Evolutionary conservation across 2,797 vertebrate genomes (phyloP).

Genomic region (Labroides dimidiatus): DNA sequence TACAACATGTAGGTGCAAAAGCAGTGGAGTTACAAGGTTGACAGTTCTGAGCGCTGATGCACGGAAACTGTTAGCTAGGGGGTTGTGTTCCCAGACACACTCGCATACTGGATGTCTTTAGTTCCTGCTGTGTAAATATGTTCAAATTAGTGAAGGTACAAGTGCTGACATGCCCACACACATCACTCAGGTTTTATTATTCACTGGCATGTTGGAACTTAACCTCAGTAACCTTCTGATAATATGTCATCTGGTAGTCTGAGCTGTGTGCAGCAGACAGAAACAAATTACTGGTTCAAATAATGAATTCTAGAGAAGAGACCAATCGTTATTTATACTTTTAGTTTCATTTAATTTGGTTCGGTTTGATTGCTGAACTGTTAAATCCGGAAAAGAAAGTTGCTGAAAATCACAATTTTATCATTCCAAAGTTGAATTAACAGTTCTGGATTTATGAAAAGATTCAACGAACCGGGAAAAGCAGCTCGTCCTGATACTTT

Average conservation of each 20-base stretch:
- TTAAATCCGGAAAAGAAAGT: background rate
- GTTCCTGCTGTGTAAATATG: constrained; percentile 54
- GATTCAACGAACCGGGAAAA: too few relatives aligned
- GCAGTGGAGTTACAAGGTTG: constrained; percentile 18
- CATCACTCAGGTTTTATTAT: constrained; percentile 7
- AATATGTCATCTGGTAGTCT: background rate
- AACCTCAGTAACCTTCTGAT: constrained; percentile 24
- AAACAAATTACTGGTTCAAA: background rate
- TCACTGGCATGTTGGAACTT: constrained; percentile 16
- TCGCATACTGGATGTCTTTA: constrained; percentile 5
- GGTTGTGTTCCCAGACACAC: background rate
- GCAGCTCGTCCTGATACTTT: too few relatives aligned
- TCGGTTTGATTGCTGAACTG: too few relatives aligned
- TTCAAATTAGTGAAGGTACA: constrained; percentile 46
- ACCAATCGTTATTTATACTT: too few relatives aligned
- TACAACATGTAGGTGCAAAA: constrained; percentile 47
- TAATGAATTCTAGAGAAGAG: too few relatives aligned
- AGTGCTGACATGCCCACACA: constrained; percentile 41
- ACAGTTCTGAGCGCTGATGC: constrained; percentile 39
- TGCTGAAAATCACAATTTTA: too few relatives aligned
- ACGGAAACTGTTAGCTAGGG: background rate
- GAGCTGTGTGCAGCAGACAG: too few relatives aligned
- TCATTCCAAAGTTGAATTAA: too few relatives aligned
- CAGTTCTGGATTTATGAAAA: too few relatives aligned
- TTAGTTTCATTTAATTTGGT: too few relatives aligned